A percentile compares a stretch with the other conserved stretches of the same genome.
These are phyloP conservation scores for Syngnathus scovelli DNA, from an alignment of 2,113 vertebrate species.

Conservation along the genomic window DNA sequence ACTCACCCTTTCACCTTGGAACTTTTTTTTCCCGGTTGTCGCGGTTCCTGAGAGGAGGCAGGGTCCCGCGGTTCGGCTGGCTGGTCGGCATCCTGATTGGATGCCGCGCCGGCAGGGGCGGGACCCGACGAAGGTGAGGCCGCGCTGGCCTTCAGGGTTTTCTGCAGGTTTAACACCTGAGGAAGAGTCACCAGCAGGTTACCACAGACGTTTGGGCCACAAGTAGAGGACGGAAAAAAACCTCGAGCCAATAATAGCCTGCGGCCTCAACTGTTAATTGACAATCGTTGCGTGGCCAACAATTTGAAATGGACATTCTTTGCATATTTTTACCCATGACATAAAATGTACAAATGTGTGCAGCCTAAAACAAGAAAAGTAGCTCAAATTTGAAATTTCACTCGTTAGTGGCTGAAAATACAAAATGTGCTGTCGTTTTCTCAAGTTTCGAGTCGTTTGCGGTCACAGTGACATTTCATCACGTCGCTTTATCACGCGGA, in stretches of 20 bases:
- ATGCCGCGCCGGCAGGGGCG: conserved; percentile 81
- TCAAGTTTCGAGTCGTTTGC: neutral
- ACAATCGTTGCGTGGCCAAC: no score
- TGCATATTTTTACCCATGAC: no score
- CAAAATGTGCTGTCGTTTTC: neutral
- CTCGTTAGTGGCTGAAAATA: neutral
- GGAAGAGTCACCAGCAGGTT: neutral
- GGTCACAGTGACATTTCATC: neutral
- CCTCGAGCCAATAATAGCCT: no score
- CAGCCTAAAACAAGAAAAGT: no score
- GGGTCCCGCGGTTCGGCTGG: conserved; percentile 74
- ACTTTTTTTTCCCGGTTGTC: conserved; percentile 93
- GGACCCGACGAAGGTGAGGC: conserved; percentile 76
- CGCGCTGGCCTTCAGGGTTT: conserved; percentile 90
- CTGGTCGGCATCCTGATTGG: conserved; percentile 79
- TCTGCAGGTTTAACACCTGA: conserved; percentile 94
- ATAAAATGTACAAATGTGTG: no score
- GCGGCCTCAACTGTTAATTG: no score
- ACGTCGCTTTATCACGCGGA: neutral
- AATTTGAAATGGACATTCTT: no score
- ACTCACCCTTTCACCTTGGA: conserved; percentile 97
- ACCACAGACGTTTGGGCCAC: neutral
- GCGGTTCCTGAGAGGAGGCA: conserved; percentile 88
- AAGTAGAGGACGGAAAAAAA: neutral
- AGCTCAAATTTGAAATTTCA: no score